These are phyloP conservation scores for Euzophera pinguis DNA, from an alignment of 2,888 invertebrate genomes.

Conservation along the genomic window DNA sequence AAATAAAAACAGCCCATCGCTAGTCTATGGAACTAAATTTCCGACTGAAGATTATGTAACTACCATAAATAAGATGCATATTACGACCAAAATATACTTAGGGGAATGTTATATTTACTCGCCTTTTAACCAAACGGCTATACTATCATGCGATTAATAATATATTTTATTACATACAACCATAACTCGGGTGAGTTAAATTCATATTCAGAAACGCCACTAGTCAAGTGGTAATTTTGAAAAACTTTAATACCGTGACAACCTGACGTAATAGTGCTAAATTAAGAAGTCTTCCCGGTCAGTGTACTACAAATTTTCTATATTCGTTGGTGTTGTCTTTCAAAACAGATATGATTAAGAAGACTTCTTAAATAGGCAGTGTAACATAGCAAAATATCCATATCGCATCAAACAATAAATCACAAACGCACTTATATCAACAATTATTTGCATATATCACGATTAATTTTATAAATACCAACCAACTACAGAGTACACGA, in stretches of 20 bases:
- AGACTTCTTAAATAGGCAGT: background rate
- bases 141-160: conserved; percentile 20
- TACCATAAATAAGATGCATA: conserved; percentile 55
- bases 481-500: conserved; percentile 72
- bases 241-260: background rate
- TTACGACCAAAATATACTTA: conserved; percentile 45
- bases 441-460: conserved; percentile 51
- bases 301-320: background rate
- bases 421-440: conserved; percentile 54
- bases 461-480: conserved; percentile 65
- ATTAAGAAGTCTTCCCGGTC: background rate
- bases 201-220: background rate
- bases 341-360: background rate
- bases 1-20: conserved; percentile 65
- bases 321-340: background rate
- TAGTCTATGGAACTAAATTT: conserved; percentile 53
- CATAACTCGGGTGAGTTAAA: conserved; percentile 7
- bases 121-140: conserved; percentile 26
- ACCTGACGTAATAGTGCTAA: background rate
- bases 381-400: conserved; percentile 11
- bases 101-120: conserved; percentile 50
- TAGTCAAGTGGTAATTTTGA: background rate
- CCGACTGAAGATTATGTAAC: conserved; percentile 23
- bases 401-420: conserved; percentile 33
- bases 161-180: conserved; percentile 16